A percentile compares a stretch with the other conserved stretches of the same genome.
These are phyloP conservation scores for Dexiosoma caninum DNA, from an alignment of 2,888 invertebrate species.

Conservation along the genomic window DNA sequence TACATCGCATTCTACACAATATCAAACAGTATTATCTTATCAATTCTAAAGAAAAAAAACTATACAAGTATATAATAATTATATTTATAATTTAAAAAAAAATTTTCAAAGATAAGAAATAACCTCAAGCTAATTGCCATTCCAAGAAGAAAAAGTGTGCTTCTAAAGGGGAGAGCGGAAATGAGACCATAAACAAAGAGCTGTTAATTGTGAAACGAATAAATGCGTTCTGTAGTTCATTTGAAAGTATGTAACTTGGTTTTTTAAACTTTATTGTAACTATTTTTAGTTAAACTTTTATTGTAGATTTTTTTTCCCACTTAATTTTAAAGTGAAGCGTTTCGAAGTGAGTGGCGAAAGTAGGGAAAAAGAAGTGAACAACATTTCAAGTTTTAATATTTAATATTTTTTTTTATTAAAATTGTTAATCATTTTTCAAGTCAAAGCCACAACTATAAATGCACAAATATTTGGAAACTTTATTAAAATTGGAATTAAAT, in stretches of 20 bases:
- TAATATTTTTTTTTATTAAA: neutral
- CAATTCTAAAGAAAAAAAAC: conserved; percentile 33
- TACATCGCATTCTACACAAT: neutral
- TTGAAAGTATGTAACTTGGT: neutral
- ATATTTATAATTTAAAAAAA: too few relatives aligned
- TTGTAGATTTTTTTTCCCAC: conserved; percentile 3
- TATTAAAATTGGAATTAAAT: neutral
- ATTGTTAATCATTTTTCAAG: conserved; percentile 7
- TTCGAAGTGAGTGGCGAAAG: conserved; percentile 11
- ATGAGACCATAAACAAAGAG: neutral
- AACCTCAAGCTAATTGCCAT: conserved; percentile 45
- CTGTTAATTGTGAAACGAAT: neutral
- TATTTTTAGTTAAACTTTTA: neutral
- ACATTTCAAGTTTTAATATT: too few relatives aligned
- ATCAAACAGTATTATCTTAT: conserved; percentile 46
- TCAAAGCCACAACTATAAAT: neutral
- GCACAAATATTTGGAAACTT: neutral
- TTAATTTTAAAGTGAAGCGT: conserved; percentile 30
- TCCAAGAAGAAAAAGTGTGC: neutral
- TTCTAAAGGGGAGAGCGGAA: conserved; percentile 19
- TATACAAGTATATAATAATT: too few relatives aligned
- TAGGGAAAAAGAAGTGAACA: too few relatives aligned
- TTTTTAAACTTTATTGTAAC: neutral
- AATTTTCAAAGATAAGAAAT: conserved; percentile 37
- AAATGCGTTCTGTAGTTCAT: neutral